Conservation (phyloP, 2,888 invertebrate genomes). For the Phytoseiulus persimilis region DNA sequence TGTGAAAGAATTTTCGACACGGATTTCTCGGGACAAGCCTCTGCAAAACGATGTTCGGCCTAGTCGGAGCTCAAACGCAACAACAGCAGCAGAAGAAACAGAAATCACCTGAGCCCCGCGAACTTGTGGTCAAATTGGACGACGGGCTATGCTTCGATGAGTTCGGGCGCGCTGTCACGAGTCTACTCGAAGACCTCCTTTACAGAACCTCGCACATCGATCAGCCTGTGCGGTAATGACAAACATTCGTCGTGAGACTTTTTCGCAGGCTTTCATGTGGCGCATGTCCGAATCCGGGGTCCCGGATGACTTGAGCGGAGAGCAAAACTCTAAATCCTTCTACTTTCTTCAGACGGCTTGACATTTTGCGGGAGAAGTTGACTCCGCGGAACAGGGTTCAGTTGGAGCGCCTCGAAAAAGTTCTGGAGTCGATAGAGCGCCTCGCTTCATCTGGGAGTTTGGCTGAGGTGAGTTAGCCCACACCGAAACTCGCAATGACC, state of each 20-base stretch:
- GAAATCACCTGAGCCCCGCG: background rate
- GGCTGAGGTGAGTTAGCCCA: slow-evolving; percentile 12
- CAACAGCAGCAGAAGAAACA: background rate
- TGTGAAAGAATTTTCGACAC: background rate
- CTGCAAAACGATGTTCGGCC: background rate
- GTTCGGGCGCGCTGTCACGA: slow-evolving; percentile 21
- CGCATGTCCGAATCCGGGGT: too few relatives aligned
- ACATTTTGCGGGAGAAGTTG: background rate
- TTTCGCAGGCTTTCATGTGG: too few relatives aligned
- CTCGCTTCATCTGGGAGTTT: slow-evolving; percentile 14
- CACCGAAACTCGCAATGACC: too few relatives aligned
- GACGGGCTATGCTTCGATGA: slow-evolving; percentile 18
- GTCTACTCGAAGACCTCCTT: slow-evolving; percentile 11
- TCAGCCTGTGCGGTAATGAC: background rate
- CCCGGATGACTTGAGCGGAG: too few relatives aligned
- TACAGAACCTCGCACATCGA: slow-evolving; percentile 14
- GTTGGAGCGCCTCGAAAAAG: slow-evolving; percentile 5
- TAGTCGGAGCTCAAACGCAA: background rate
- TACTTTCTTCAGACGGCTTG: background rate
- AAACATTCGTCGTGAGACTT: background rate
- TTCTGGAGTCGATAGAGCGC: slow-evolving; percentile 18
- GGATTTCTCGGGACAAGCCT: background rate
- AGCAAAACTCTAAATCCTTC: background rate
- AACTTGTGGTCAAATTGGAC: slow-evolving; percentile 9
- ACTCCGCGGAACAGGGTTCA: slow-evolving; percentile 17